Evolutionary conservation across 2,888 invertebrate genomes (phyloP).

Genomic region (Nemurella pictetii): DNA sequence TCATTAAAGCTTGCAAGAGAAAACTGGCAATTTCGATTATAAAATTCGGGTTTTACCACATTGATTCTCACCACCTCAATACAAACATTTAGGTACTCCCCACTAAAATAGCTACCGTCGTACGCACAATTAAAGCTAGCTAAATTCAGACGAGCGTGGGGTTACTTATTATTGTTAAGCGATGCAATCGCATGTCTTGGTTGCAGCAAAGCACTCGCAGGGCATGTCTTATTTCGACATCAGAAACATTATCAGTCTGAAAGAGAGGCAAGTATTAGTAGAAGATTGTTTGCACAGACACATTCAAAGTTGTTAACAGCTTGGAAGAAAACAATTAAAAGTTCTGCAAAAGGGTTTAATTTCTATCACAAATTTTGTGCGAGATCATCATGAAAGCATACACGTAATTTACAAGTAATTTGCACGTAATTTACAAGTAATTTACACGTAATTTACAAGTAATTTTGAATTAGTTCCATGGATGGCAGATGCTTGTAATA

Average conservation of each 20-base stretch:
- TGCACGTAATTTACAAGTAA: too few species aligned
- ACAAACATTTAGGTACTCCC: neutral
- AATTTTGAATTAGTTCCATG: too few species aligned
- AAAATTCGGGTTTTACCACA: neutral
- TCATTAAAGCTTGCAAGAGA: too few species aligned
- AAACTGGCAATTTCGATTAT: neutral
- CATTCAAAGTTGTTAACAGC: neutral
- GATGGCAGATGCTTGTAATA: too few species aligned
- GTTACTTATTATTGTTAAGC: neutral
- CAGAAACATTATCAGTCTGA: slow-evolving; percentile 82
- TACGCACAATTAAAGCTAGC: neutral
- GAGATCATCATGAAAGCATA: too few species aligned
- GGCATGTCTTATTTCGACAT: slow-evolving; percentile 65
- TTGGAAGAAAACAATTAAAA: neutral
- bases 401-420: too few species aligned
- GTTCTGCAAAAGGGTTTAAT: too few species aligned
- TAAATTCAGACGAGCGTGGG: neutral
- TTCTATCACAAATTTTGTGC: too few species aligned
- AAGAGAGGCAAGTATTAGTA: slow-evolving; percentile 50
- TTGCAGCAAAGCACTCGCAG: neutral
- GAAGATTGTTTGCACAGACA: neutral
- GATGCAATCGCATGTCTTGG: neutral
- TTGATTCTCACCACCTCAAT: neutral
- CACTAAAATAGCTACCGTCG: neutral
- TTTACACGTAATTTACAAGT: too few species aligned